Conservation (phyloP, 2,888 invertebrate species). For the Macropis europaea region DNA sequence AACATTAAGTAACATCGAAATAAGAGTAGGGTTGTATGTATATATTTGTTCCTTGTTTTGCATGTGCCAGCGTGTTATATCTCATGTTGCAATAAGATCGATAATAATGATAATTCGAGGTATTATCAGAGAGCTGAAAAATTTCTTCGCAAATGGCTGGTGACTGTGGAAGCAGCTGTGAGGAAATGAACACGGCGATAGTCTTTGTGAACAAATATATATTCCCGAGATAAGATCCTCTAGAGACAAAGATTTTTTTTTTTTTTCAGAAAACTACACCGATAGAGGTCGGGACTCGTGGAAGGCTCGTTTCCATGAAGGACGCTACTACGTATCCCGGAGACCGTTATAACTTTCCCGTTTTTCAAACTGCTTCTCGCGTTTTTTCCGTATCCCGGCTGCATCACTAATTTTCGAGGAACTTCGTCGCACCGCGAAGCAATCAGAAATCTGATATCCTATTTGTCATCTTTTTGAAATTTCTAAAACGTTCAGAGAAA, state of each 20-base stretch:
- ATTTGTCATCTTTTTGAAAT: too few relatives aligned
- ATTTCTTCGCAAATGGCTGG: not conserved
- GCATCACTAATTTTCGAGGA: not conserved
- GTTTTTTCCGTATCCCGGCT: not conserved
- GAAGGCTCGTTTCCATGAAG: constrained; percentile 67
- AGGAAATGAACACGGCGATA: not conserved
- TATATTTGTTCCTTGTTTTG: too few relatives aligned
- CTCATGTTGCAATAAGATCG: too few relatives aligned
- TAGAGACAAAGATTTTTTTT: constrained; percentile 18
- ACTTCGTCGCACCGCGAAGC: not conserved
- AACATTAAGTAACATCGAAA: too few relatives aligned
- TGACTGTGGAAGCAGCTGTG: not conserved
- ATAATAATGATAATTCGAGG: too few relatives aligned
- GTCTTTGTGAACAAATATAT: constrained; percentile 5
- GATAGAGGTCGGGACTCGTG: constrained; percentile 43
- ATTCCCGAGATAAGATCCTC: constrained; percentile 6
- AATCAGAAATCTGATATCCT: too few relatives aligned
- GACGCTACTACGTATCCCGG: constrained; percentile 66
- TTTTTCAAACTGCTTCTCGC: constrained; percentile 22
- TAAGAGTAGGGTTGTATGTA: too few relatives aligned
- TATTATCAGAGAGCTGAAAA: too few relatives aligned
- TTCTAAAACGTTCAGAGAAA: too few relatives aligned
- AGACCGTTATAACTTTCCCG: constrained; percentile 65
- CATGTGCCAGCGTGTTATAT: too few relatives aligned
- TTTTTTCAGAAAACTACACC: constrained; percentile 3